Percentiles rank a stretch among this genome's conserved stretches.
These are phyloP conservation scores for Drosophila kanapiae DNA, from an alignment of 1,140 invertebrate genomes.

Conservation along the genomic window DNA sequence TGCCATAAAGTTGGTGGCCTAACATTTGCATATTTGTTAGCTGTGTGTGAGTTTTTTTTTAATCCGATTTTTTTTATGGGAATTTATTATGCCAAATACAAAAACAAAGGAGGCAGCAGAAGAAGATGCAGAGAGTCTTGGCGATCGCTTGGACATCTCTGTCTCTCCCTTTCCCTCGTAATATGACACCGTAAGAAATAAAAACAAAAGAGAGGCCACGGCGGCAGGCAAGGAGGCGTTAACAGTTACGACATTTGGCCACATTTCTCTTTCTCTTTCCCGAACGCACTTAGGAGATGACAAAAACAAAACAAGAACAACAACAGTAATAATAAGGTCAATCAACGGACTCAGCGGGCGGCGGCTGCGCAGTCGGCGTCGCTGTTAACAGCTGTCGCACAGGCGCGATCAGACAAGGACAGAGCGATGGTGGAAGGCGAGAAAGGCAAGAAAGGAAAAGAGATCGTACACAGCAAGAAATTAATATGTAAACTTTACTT, in stretches of 20 bases:
- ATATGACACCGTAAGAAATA: constrained; percentile 55
- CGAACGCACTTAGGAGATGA: constrained; percentile 11
- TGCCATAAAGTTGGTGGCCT: constrained; percentile 7
- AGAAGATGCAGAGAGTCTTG: constrained; percentile 8
- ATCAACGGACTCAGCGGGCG: constrained; percentile 77
- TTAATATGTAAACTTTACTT: no score
- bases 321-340: constrained; percentile 75
- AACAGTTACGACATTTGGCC: constrained; percentile 68
- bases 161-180: constrained; percentile 20
- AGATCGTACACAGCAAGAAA: constrained; percentile 6
- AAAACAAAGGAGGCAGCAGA: not conserved
- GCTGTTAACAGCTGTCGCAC: constrained; percentile 74
- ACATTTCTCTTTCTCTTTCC: constrained; percentile 43
- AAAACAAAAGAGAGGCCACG: constrained; percentile 1
- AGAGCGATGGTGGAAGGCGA: not conserved
- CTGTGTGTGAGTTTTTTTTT: constrained; percentile 13
- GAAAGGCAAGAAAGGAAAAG: not conserved
- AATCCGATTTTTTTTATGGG: not conserved
- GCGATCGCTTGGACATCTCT: not conserved
- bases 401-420: constrained; percentile 41
- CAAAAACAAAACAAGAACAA: constrained; percentile 5
- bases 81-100: constrained; percentile 44
- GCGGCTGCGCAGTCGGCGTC: constrained; percentile 41
- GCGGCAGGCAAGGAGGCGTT: constrained; percentile 10
- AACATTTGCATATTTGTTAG: constrained; percentile 28